These are phyloP conservation scores for Himalopsyche phryganea DNA, from an alignment of 1,140 invertebrate species.

Conservation along the genomic window DNA sequence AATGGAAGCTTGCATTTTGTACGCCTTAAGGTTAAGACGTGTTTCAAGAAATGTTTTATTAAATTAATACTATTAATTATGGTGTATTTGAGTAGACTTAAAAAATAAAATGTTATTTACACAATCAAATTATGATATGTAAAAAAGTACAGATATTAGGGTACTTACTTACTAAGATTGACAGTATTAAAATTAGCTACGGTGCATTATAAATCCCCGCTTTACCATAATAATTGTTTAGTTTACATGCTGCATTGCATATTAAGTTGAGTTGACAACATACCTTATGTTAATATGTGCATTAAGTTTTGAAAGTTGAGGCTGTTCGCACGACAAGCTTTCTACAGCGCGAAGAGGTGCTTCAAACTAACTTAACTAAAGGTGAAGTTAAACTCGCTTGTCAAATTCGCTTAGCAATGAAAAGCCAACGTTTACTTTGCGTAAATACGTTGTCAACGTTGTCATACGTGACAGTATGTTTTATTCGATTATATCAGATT, in stretches of 20 bases:
- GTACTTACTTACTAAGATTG: too few relatives aligned
- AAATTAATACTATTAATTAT: too few relatives aligned
- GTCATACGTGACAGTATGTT: too few relatives aligned
- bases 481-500: too few relatives aligned
- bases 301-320: conserved; percentile 28
- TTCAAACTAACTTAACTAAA: conserved; percentile 18
- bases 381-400: conserved; percentile 23
- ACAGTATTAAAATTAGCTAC: too few relatives aligned
- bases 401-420: conserved; percentile 28
- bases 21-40: too few relatives aligned
- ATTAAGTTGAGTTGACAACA: conserved; percentile 33
- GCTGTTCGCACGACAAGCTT: conserved; percentile 3
- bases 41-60: too few relatives aligned
- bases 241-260: conserved; percentile 32
- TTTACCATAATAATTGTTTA: conserved; percentile 21
- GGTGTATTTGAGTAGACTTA: too few relatives aligned
- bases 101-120: too few relatives aligned
- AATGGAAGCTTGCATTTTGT: too few relatives aligned
- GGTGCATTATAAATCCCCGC: conserved; percentile 12
- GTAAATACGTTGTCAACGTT: conserved; percentile 3
- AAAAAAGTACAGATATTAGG: too few relatives aligned
- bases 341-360: conserved; percentile 12
- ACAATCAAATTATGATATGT: too few relatives aligned
- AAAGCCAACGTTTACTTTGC: conserved; percentile 13
- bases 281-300: conserved; percentile 35